Base-by-base conservation (phyloP, 2,797 vertebrate genomes). In the Moxostoma hubbsi region DNA sequence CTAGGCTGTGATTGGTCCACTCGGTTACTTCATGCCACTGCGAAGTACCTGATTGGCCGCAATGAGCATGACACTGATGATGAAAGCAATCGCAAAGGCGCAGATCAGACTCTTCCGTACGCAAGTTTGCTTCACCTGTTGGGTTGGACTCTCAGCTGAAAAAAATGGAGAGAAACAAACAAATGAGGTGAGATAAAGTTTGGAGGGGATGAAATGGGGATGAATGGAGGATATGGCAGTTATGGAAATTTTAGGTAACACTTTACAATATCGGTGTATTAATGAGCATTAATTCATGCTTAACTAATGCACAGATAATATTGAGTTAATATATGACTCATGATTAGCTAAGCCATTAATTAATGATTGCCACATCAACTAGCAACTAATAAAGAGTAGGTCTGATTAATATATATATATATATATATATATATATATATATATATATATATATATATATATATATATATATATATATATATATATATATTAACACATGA, bases 41-140 rank as follows among this genome's bases (percentile, higher is more conserved):
- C 97, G 94, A 93, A 99, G 94, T 88, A 99, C 96, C 93, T 99
- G 97, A 92, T 99, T 99, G 92, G 97, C 97, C 0, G 97, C 97
- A 11, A 99, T 99, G 75, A 98, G 95, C 97, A 99, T 98, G 87
- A 99, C 97, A 5, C 97, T 99, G 92, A 98, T 99, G 94, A 99
- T 98, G 92, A 99, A 99, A 84, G 97, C 97, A 0, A 99, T 98
- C 85, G 97, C 97, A 0, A 99, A 99, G 88, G 97, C 97, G 93
- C 97, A 98, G 90, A 99, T 99, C 83, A 99, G 95, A 83, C 97
- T 99, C 89, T 99, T 99, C 68, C 97, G 91, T 86, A 99, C 97
- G 0, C 98, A 99, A 0, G 98, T 99, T 94, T 99, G 97, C 78
- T 98, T 96, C 91, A 99, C 97, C 87, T 99, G 98, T 92, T 98